Evolutionary conservation across 1,140 invertebrate genomes (phyloP).

Genomic region (Drosophila suzukii): DNA sequence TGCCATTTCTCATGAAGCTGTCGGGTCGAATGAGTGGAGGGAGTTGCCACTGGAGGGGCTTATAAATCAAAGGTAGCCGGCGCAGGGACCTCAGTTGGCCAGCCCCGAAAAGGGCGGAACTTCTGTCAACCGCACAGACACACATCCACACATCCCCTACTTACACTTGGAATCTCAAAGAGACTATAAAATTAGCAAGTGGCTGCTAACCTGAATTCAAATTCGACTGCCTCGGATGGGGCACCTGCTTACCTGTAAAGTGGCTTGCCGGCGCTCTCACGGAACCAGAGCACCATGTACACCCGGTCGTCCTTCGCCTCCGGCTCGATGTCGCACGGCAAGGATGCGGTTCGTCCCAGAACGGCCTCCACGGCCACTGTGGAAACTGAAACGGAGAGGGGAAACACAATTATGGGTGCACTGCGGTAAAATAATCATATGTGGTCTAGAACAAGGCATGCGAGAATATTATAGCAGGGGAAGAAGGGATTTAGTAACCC

Average conservation of each 20-base stretch:
- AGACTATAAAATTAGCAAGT: slow-evolving; percentile 52
- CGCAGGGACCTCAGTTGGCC: slow-evolving; percentile 20
- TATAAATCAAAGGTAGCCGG: slow-evolving; percentile 66
- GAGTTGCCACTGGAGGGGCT: slow-evolving; percentile 9
- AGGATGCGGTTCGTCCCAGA: slow-evolving; percentile 89
- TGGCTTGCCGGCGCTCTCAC: slow-evolving; percentile 92
- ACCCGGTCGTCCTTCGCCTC: slow-evolving; percentile 91
- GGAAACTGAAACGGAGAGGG: slow-evolving; percentile 87
- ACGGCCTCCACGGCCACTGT: slow-evolving; percentile 91
- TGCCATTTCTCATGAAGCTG: slow-evolving; percentile 77
- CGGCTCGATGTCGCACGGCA: slow-evolving; percentile 93
- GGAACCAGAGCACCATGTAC: slow-evolving; percentile 96
- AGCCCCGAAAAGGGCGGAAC: slow-evolving; percentile 13
- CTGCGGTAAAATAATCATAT: slow-evolving; percentile 2
- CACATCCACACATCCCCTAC: neutral
- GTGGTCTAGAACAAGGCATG: neutral
- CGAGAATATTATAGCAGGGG: neutral
- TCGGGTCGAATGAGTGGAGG: slow-evolving; percentile 31
- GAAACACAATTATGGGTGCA: slow-evolving; percentile 23
- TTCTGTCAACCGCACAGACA: slow-evolving; percentile 22
- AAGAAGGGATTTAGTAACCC: too few relatives aligned
- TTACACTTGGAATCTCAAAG: slow-evolving; percentile 36
- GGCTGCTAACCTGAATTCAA: slow-evolving; percentile 23
- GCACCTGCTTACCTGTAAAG: slow-evolving; percentile 91
- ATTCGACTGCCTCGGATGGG: slow-evolving; percentile 5